Evolutionary conservation across 2,888 invertebrate genomes (phyloP).

Genomic region (Ctena decussata): DNA sequence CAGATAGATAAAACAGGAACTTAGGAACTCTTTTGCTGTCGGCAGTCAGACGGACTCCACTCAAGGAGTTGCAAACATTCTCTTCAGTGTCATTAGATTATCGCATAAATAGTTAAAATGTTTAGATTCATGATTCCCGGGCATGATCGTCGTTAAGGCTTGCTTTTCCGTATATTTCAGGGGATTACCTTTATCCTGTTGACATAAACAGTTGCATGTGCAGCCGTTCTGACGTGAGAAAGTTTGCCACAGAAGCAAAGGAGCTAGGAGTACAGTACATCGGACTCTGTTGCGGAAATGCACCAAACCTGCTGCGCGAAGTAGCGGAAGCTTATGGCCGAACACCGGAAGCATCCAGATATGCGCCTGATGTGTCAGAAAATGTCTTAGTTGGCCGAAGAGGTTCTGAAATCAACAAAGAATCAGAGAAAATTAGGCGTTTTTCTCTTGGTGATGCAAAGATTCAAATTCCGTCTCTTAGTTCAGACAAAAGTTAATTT

Average conservation of each 20-base stretch:
- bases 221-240: conserved; percentile 72
- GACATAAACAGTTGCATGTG: conserved; percentile 69
- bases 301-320: conserved; percentile 73
- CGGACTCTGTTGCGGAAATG: conserved; percentile 84
- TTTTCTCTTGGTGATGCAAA: conserved; percentile 40
- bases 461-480: too few relatives aligned
- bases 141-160: too few relatives aligned
- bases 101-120: too few relatives aligned
- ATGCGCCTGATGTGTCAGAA: conserved; percentile 54
- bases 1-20: too few relatives aligned
- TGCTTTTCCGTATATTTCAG: conserved; percentile 54
- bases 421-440: conserved; percentile 27
- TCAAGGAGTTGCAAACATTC: too few relatives aligned
- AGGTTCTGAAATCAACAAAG: conserved; percentile 35
- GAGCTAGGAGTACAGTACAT: conserved; percentile 80
- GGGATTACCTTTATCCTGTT: conserved; percentile 70
- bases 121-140: too few relatives aligned
- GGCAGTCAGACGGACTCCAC: too few relatives aligned
- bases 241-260: conserved; percentile 76
- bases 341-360: conserved; percentile 72
- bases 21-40: too few relatives aligned
- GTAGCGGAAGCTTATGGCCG: conserved; percentile 79
- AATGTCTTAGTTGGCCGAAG: conserved; percentile 56
- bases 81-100: too few relatives aligned
- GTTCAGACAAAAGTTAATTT: too few relatives aligned